phyloP scores from a whole-genome alignment of 2,113 vertebrate genomes.

The Xenotilapia longispinis region DNA sequence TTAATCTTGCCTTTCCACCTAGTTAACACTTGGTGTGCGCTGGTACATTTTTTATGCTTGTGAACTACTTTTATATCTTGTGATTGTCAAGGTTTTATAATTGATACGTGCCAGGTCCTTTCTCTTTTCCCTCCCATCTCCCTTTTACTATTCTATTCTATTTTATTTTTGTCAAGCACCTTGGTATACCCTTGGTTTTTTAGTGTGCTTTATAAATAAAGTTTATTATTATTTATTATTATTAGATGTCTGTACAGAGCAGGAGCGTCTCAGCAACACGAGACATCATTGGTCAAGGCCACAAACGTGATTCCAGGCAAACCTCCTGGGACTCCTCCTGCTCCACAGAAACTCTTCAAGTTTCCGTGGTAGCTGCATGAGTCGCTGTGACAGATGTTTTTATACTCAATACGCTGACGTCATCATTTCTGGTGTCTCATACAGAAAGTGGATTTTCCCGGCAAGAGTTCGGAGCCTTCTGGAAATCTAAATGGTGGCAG shows the following conservation, averaged over 20 bases:
- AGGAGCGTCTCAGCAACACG: background rate
- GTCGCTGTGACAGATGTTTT: background rate
- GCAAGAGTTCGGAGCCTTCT: background rate
- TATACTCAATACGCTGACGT: rapidly evolving
- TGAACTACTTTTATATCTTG: too few relatives aligned
- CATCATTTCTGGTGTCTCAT: background rate
- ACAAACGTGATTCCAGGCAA: background rate
- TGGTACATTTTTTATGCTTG: too few relatives aligned
- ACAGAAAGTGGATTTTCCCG: background rate
- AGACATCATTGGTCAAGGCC: background rate
- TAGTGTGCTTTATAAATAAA: too few relatives aligned
- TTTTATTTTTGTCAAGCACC: too few relatives aligned
- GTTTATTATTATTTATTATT: too few relatives aligned
- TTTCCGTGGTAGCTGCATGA: rapidly evolving
- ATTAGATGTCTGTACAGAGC: background rate
- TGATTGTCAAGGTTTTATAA: too few relatives aligned
- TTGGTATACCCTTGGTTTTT: too few relatives aligned
- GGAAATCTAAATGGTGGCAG: background rate
- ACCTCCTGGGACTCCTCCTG: background rate
- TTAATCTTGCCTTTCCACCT: too few relatives aligned
- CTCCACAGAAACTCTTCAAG: background rate
- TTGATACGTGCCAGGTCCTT: too few relatives aligned
- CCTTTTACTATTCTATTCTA: too few relatives aligned
- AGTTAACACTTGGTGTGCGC: too few relatives aligned
- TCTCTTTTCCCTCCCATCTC: too few relatives aligned